A percentile compares a stretch with the other conserved stretches of the same genome.
phyloP scores from a whole-genome alignment of 2,888 invertebrate species.

The Carpatolechia fugitivella region DNA sequence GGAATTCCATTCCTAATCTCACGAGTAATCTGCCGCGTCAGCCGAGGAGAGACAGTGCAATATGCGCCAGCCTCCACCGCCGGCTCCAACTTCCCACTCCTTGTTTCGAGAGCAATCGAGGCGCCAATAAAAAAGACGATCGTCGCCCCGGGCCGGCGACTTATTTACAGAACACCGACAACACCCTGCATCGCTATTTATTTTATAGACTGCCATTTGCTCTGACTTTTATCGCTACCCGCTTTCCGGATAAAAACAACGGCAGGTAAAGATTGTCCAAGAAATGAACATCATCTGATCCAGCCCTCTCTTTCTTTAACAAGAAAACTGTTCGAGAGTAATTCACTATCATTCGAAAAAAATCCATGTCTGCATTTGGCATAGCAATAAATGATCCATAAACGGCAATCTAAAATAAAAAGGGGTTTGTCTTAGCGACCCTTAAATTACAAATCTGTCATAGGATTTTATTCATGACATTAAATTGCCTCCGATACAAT shows the following conservation, averaged over 20 bases:
- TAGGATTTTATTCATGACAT: not conserved
- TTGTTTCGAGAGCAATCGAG: slow-evolving; percentile 79
- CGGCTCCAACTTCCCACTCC: slow-evolving; percentile 52
- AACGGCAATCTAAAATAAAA: slow-evolving; percentile 2
- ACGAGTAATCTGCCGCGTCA: slow-evolving; percentile 67
- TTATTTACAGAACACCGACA: slow-evolving; percentile 71
- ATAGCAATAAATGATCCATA: slow-evolving; percentile 5
- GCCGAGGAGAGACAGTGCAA: slow-evolving; percentile 45
- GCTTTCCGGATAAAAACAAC: slow-evolving; percentile 71
- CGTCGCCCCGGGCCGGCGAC: slow-evolving; percentile 73
- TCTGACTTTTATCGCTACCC: slow-evolving; percentile 76
- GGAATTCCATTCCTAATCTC: slow-evolving; percentile 68
- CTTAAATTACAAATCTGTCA: slow-evolving; percentile 4
- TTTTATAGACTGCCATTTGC: slow-evolving; percentile 79
- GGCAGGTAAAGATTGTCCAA: slow-evolving; percentile 48
- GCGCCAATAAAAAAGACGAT: slow-evolving; percentile 80
- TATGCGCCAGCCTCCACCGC: slow-evolving; percentile 36
- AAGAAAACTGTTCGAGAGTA: not conserved
- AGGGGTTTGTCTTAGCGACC: slow-evolving; percentile 8
- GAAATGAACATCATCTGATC: not conserved
- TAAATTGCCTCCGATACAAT: not conserved
- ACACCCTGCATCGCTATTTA: slow-evolving; percentile 75
- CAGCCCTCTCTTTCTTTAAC: not conserved
- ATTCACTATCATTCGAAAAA: slow-evolving; percentile 20
- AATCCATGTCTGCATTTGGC: slow-evolving; percentile 1